phyloP scores from a whole-genome alignment of 92 coral and sea anemone genomes.

The Palythoa grandiflora region DNA sequence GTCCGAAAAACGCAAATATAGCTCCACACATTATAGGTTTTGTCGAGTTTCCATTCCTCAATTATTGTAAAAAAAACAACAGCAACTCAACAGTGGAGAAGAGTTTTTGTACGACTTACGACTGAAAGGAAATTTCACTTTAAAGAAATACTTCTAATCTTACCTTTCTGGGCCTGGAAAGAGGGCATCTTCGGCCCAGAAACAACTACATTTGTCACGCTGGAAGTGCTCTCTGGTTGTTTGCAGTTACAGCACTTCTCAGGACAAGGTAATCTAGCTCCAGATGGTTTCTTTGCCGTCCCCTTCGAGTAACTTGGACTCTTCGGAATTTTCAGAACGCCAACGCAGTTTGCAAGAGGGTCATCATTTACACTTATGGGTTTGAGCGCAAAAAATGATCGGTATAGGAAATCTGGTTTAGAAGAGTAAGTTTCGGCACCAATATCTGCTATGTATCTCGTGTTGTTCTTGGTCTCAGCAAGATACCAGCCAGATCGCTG shows the following conservation, averaged over 20 bases:
- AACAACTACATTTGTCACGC: background rate
- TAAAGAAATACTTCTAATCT: background rate
- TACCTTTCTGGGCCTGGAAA: conserved; percentile 4
- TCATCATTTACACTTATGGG: background rate
- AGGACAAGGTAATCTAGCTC: background rate
- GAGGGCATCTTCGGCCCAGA: background rate
- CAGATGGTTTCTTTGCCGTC: background rate
- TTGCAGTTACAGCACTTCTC: conserved; percentile 26
- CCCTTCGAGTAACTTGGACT: background rate
- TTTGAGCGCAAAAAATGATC: conserved; percentile 12
- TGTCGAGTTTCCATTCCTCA: no score
- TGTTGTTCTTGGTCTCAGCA: conserved; percentile 27
- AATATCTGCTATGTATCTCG: background rate
- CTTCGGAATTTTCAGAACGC: background rate
- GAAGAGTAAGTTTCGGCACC: background rate
- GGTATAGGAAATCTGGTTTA: background rate
- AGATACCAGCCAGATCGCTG: conserved; percentile 19
- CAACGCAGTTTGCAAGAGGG: conserved; percentile 26
- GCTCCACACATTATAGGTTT: no score
- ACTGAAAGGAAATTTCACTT: background rate
- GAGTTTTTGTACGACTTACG: no score
- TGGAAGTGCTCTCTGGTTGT: background rate
- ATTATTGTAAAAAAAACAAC: no score
- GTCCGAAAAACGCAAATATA: no score
- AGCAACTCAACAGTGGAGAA: no score